Conservation (phyloP, 1,140 invertebrate genomes). For the Bombus soroeensis region DNA sequence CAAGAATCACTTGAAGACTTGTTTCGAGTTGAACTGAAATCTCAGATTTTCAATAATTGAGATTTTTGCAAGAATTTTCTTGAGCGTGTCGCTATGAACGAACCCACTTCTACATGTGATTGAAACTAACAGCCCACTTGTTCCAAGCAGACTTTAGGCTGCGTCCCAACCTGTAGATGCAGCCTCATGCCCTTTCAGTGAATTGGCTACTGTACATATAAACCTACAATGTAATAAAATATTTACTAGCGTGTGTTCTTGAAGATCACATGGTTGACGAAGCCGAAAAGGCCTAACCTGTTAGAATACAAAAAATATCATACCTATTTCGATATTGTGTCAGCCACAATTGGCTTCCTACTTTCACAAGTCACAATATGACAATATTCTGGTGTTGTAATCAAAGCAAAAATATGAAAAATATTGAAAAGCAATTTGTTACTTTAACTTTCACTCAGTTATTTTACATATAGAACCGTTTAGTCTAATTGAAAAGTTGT, state of each 20-base stretch:
- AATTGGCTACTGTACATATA: neutral
- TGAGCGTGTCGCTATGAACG: neutral
- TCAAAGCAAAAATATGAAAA: neutral
- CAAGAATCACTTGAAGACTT: neutral
- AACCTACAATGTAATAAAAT: neutral
- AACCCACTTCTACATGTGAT: conserved; percentile 15
- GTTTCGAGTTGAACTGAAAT: neutral
- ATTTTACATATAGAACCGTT: neutral
- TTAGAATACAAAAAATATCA: neutral
- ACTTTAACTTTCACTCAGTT: neutral
- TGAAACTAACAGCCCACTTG: neutral
- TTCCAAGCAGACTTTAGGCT: neutral
- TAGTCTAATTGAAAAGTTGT: neutral
- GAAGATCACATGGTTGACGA: neutral
- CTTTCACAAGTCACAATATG: neutral
- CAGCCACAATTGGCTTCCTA: neutral
- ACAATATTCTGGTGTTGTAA: neutral
- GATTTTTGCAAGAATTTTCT: neutral
- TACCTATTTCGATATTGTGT: neutral
- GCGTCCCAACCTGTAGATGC: neutral
- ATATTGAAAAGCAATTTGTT: too few relatives aligned
- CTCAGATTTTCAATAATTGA: neutral
- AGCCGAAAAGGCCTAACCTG: neutral
- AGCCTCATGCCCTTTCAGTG: neutral
- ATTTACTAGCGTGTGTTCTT: neutral